Conservation (phyloP, 2,797 vertebrate species). For the Capromys pilorides region DNA sequence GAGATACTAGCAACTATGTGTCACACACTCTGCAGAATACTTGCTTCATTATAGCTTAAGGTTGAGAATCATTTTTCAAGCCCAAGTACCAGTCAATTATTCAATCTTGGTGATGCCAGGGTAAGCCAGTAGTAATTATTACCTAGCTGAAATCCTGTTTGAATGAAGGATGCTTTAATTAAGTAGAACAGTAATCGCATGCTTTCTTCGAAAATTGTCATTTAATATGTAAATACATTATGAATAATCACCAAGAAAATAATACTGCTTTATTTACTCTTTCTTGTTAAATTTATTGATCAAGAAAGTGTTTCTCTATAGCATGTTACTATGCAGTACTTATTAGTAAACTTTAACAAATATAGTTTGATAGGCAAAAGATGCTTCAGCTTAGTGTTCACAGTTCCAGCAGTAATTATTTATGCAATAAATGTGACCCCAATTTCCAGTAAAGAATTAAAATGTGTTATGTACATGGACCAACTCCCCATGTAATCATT, state of each 20-base stretch:
- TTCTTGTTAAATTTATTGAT: background rate
- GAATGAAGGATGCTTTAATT: slow-evolving; percentile 28
- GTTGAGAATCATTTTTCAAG: background rate
- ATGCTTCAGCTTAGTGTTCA: background rate
- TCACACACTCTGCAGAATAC: background rate
- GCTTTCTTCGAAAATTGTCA: background rate
- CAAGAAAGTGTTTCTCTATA: background rate
- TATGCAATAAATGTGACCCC: background rate
- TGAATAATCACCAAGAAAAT: background rate
- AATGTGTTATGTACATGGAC: background rate
- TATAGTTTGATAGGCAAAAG: background rate
- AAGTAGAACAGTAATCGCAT: slow-evolving; percentile 17
- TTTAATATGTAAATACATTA: background rate
- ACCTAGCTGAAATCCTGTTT: background rate
- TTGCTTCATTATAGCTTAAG: background rate
- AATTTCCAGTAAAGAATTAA: background rate
- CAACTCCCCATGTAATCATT: background rate
- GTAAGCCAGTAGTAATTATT: background rate
- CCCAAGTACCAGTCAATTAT: background rate
- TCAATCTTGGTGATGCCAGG: background rate
- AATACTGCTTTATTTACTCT: background rate
- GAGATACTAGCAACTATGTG: accelerated
- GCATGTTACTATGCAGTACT: background rate
- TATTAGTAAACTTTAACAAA: slow-evolving; percentile 10
- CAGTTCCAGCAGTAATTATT: background rate